phyloP scores from a whole-genome alignment of 2,113 vertebrate species.

The Myanophis thanlyinensis region DNA sequence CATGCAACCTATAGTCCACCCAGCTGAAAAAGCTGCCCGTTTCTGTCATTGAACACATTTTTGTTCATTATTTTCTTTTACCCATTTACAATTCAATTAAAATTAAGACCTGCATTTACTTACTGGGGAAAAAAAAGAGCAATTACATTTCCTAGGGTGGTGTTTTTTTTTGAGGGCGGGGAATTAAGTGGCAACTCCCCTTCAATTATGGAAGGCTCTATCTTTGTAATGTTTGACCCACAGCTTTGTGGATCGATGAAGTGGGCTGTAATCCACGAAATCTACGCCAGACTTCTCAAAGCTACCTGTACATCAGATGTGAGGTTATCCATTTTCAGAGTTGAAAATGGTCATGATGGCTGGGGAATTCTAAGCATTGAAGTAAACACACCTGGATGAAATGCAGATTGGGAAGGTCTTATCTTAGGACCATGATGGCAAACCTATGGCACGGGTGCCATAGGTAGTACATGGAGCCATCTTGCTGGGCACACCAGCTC shows the following conservation, averaged over 20 bases:
- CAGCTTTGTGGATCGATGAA: background rate
- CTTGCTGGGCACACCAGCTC: no score
- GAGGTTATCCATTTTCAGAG: background rate
- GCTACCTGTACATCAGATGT: background rate
- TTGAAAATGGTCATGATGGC: background rate
- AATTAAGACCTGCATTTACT: background rate
- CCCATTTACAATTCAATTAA: background rate
- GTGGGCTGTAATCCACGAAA: background rate
- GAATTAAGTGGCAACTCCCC: background rate
- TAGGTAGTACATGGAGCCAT: no score
- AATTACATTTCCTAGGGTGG: background rate
- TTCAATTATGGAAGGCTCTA: background rate
- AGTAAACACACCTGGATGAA: background rate
- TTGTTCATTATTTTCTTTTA: background rate
- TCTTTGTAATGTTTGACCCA: background rate
- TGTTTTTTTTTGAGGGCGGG: background rate
- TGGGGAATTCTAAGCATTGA: background rate
- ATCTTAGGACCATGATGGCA: background rate
- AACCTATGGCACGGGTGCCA: no score
- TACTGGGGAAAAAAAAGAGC: background rate
- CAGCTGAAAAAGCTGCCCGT: background rate
- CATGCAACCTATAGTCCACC: background rate
- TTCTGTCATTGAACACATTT: background rate
- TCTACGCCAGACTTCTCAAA: background rate
- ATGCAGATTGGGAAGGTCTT: background rate